These are phyloP conservation scores for Uropsilus gracilis DNA, from an alignment of 2,113 vertebrate species.

Conservation along the genomic window DNA sequence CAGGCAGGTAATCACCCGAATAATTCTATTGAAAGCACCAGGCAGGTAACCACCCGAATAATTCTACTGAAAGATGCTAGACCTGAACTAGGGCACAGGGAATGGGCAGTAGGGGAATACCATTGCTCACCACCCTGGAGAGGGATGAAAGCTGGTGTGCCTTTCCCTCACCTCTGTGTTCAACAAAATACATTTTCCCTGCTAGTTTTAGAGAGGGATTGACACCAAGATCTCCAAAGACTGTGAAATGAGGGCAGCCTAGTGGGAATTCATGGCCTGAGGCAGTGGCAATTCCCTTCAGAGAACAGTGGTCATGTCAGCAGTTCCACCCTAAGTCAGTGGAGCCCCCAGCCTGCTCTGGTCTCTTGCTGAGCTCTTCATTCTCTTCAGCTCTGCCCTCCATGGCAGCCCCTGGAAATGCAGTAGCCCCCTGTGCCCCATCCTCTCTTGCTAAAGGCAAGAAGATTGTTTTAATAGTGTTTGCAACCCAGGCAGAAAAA, in stretches of 20 bases:
- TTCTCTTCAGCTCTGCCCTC: neutral
- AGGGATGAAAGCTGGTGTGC: neutral
- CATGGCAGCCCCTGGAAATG: neutral
- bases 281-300: neutral
- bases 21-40: neutral
- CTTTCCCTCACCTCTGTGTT: neutral
- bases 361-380: neutral
- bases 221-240: neutral
- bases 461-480: slow-evolving; percentile 63
- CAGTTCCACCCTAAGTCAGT: neutral
- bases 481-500: slow-evolving; percentile 66
- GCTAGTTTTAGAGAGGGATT: neutral
- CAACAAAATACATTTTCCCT: neutral
- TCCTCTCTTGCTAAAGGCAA: slow-evolving; percentile 46
- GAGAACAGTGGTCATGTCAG: neutral
- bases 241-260: slow-evolving; percentile 21
- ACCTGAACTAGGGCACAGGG: neutral
- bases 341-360: neutral
- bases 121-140: neutral
- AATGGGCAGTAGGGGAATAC: neutral
- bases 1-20: neutral
- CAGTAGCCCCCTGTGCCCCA: neutral
- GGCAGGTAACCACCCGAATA: neutral
- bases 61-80: neutral
- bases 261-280: slow-evolving; percentile 20